Base-by-base conservation (phyloP, 2,888 invertebrate genomes). In the Sarcophaga rosellei region DNA sequence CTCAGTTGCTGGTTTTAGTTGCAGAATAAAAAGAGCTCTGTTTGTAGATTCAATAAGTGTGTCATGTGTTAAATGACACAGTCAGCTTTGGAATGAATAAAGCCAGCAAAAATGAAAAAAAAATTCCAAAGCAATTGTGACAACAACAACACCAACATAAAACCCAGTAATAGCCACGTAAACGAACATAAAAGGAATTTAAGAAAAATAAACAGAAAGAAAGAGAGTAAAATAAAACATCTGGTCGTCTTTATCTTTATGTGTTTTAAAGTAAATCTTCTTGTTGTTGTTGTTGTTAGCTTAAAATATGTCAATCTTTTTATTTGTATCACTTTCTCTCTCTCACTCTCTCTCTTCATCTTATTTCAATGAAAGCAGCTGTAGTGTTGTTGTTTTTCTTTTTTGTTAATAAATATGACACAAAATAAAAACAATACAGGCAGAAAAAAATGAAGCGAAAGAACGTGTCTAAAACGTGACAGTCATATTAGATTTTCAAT, bases 51-150 rank as follows among this genome's bases (percentile, higher is more conserved):
- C 17, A 21, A 20, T 68, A 57, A 57, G 53, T 70, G 69, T 70
- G 69, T 53, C 69, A 53, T 11, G 53, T 10, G 53, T 10, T 23
- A 69, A 69, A 69, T 69, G 53, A 23, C 23, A 70, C 25, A 70
- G 53, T 25, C 69, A 70, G 69, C 69, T 69, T 21, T 53, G 3
- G 4, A 53, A 69, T 23, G 47, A 10, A 2, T 23, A 69, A 15
- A 53, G 21, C 47, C 53, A 53, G 59, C 12, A 47, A 47, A n/a
- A n/a, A n/a, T n/a, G n/a, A n/a, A n/a, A n/a, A n/a, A n/a, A 15
- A 47, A 47, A 47, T 4, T 3, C 3, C 4, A 53, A 17, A 53
- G 1, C 15, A 53, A 35, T 35, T 35, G 35, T 47, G 6, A 15
- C 4, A 3, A 0, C 53, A 53, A 17, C 53, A 53, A 12, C 15